Percentiles rank a stretch among this genome's conserved stretches.
These are phyloP conservation scores for Nasonia giraulti DNA, from an alignment of 1,140 invertebrate genomes.

Conservation along the genomic window DNA sequence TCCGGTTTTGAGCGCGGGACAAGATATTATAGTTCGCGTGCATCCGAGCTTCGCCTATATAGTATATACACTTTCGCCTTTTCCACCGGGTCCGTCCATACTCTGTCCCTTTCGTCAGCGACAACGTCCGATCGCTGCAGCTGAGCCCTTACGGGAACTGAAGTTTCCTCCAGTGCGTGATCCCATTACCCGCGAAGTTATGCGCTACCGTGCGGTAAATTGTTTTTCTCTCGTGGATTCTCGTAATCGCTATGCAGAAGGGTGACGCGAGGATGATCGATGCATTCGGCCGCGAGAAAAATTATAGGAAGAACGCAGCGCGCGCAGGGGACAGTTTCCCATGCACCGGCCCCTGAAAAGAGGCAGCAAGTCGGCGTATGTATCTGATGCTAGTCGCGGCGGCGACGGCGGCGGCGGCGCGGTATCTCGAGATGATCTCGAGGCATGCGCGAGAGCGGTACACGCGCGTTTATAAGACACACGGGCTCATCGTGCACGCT, in stretches of 20 bases:
- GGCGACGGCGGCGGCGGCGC: not conserved
- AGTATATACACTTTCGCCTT: not conserved
- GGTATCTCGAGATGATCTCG: constrained; percentile 47
- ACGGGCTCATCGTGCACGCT: not conserved
- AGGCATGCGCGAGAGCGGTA: constrained; percentile 41
- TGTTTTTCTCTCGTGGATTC: not conserved
- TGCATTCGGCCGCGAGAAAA: not conserved
- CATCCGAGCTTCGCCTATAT: not conserved
- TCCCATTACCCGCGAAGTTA: not conserved
- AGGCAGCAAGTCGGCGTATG: not conserved
- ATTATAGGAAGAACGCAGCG: no score
- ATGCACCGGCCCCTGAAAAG: constrained; percentile 29
- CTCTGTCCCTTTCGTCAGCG: no score
- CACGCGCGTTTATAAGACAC: constrained; percentile 40
- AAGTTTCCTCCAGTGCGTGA: not conserved
- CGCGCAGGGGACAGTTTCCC: constrained; percentile 43
- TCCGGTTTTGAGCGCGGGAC: constrained; percentile 71
- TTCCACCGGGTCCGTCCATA: not conserved
- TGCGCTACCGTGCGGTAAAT: no score
- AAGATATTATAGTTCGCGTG: constrained; percentile 46
- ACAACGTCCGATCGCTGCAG: not conserved
- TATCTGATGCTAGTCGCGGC: constrained; percentile 29
- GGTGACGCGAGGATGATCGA: no score
- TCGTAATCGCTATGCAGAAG: not conserved
- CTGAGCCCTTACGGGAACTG: not conserved